These are phyloP conservation scores for Mnemiopsis leidyi DNA, from an alignment of 37 sponge, comb jelly and placozoan species.

Conservation along the genomic window DNA sequence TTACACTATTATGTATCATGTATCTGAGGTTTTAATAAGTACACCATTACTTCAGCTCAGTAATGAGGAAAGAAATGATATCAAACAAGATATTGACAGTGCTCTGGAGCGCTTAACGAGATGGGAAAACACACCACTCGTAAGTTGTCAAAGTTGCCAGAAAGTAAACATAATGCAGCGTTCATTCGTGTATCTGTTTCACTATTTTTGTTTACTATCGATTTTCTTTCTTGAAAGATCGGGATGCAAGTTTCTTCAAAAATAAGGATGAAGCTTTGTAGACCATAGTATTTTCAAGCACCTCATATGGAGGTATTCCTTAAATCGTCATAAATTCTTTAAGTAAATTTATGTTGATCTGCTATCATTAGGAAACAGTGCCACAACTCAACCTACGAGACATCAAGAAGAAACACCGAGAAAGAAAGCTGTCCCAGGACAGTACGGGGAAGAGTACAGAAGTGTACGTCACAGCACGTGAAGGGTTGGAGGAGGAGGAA, in stretches of 20 bases:
- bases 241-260: too few relatives aligned
- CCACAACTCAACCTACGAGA: background rate
- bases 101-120: background rate
- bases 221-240: too few relatives aligned
- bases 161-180: background rate
- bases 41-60: background rate
- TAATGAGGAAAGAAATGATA: background rate
- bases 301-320: too few relatives aligned
- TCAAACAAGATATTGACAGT: background rate
- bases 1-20: too few relatives aligned
- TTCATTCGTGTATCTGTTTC: too few relatives aligned
- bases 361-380: background rate
- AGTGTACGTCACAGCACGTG: background rate
- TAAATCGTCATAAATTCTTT: too few relatives aligned
- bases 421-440: background rate
- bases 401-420: constrained; percentile 19
- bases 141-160: background rate
- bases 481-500: background rate
- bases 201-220: too few relatives aligned
- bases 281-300: too few relatives aligned
- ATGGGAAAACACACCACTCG: background rate
- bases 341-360: too few relatives aligned
- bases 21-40: too few relatives aligned
- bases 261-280: background rate
- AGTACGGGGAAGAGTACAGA: background rate